phyloP scores from a whole-genome alignment of 2,113 vertebrate genomes.

The Microcebus ravelobensis region DNA sequence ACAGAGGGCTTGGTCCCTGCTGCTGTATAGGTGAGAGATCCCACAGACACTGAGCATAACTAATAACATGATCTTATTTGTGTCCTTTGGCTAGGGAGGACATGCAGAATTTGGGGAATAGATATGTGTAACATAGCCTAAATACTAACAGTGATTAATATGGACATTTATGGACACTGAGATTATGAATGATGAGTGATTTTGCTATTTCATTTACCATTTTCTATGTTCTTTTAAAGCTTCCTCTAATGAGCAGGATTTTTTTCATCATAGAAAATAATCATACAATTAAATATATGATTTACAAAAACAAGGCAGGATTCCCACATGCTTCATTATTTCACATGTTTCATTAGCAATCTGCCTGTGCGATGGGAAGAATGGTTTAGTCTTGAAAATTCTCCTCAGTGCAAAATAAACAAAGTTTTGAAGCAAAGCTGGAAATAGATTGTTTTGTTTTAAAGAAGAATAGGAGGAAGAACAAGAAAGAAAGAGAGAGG shows the following conservation, averaged over 20 bases:
- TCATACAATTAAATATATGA: not conserved
- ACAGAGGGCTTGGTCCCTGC: not conserved
- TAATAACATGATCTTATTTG: not conserved
- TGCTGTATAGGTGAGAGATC: not conserved
- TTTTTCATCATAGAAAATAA: constrained; percentile 41
- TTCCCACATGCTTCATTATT: not conserved
- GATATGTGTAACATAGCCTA: not conserved
- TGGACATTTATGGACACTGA: not conserved
- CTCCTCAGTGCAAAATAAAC: not conserved
- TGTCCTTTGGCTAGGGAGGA: not conserved
- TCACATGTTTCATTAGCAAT: not conserved
- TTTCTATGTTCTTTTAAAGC: not conserved
- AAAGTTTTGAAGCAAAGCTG: not conserved
- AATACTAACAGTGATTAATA: not conserved
- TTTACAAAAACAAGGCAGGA: not conserved
- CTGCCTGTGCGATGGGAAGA: not conserved
- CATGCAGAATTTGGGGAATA: not conserved
- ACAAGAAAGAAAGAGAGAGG: not conserved
- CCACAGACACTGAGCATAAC: not conserved
- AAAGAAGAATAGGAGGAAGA: not conserved
- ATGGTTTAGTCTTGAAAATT: not conserved
- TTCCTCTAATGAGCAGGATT: not conserved
- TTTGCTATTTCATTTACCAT: not conserved
- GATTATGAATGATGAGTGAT: not conserved
- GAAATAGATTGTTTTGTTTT: not conserved